These are phyloP conservation scores for Sciurus vulgaris DNA, from an alignment of 2,797 vertebrate species.

Conservation along the genomic window DNA sequence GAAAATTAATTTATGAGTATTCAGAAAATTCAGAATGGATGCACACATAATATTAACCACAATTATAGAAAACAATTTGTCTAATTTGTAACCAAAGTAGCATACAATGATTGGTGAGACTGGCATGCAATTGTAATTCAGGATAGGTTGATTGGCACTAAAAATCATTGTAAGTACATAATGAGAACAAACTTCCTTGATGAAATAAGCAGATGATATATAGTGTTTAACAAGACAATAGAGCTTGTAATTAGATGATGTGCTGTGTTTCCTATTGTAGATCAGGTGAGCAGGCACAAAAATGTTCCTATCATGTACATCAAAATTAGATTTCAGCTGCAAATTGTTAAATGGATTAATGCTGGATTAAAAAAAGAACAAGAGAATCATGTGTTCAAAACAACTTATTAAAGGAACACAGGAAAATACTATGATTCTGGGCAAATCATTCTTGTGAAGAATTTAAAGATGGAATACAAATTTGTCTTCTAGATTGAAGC, in stretches of 20 bases:
- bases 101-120: background rate
- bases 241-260: conserved; percentile 63
- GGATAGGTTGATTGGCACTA: conserved; percentile 68
- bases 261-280: conserved; percentile 28
- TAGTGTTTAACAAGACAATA: conserved; percentile 52
- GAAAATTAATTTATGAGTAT: conserved; percentile 21
- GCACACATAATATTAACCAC: background rate
- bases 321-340: conserved; percentile 8
- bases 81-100: conserved; percentile 60
- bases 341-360: conserved; percentile 44
- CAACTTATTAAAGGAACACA: conserved; percentile 7
- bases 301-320: background rate
- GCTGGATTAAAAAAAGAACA: conserved; percentile 49
- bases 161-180: conserved; percentile 73
- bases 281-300: conserved; percentile 29
- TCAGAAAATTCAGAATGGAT: conserved; percentile 63
- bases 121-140: conserved; percentile 39
- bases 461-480: background rate
- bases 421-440: background rate
- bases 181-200: conserved; percentile 63
- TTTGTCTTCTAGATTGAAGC: background rate
- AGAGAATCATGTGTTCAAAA: background rate
- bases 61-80: conserved; percentile 60
- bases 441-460: background rate
- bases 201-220: conserved; percentile 65